Evolutionary conservation across 1,140 invertebrate genomes (phyloP).

Genomic region (Anoplophora glabripennis): DNA sequence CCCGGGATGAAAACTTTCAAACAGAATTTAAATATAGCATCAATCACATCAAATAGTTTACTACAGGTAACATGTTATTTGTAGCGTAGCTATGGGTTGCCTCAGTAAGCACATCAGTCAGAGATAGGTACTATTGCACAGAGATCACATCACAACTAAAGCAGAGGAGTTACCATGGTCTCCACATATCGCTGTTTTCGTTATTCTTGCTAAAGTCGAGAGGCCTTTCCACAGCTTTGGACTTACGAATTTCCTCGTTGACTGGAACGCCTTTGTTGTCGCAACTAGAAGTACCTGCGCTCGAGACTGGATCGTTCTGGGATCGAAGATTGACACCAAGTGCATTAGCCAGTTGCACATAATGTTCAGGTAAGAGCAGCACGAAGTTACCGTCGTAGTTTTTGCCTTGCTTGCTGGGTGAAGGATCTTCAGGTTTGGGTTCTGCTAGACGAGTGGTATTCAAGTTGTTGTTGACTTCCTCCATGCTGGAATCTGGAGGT

Average conservation of each 20-base stretch:
- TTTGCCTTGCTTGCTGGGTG: conserved; percentile 35
- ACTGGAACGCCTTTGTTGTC: conserved; percentile 2
- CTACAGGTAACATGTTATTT: too few species aligned
- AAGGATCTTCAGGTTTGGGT: conserved; percentile 17
- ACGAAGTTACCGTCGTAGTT: conserved; percentile 47
- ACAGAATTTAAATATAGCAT: too few species aligned
- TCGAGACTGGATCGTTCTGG: conserved; percentile 18
- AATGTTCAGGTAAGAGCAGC: conserved; percentile 47
- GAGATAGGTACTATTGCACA: too few species aligned
- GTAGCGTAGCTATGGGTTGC: too few species aligned
- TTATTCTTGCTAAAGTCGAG: conserved; percentile 43
- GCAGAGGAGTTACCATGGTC: conserved; percentile 36
- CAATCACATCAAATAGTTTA: too few species aligned
- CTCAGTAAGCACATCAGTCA: too few species aligned
- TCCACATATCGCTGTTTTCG: conserved; percentile 40
- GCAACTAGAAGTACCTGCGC: conserved; percentile 23
- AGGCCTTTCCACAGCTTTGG: conserved; percentile 28
- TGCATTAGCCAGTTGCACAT: conserved; percentile 45
- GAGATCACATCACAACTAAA: too few species aligned
- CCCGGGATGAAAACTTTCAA: too few species aligned
- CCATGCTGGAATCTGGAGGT: conserved; percentile 30
- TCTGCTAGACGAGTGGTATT: conserved; percentile 7
- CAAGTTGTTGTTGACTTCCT: conserved; percentile 40
- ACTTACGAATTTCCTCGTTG: conserved; percentile 5
- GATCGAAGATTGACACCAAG: conserved; percentile 45